Conservation (phyloP, 2,113 vertebrate genomes). For the Tricholaema leucomelas region DNA sequence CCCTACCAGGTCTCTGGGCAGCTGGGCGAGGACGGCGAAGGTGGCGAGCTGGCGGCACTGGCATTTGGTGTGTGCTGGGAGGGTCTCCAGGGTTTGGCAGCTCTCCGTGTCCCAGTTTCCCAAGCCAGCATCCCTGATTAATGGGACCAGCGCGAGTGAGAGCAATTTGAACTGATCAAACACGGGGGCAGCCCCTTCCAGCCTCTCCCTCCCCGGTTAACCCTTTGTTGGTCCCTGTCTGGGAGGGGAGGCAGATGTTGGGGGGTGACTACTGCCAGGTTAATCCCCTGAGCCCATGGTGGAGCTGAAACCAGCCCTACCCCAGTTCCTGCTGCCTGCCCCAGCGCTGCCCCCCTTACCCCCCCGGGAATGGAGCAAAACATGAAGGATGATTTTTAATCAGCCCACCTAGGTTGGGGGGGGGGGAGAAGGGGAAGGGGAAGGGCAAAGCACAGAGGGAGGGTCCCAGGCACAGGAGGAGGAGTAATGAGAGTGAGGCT, state of each 20-base stretch:
- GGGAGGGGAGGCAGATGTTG: too few relatives aligned
- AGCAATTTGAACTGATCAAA: slow-evolving; percentile 50
- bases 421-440: fast-evolving
- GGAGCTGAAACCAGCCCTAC: background rate
- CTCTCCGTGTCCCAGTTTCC: slow-evolving; percentile 95
- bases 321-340: background rate
- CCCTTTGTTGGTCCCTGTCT: background rate
- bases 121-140: slow-evolving; percentile 89
- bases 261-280: background rate
- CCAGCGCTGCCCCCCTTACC: background rate
- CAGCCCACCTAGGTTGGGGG: background rate
- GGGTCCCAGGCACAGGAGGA: background rate
- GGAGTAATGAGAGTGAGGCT: background rate
- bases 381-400: fast-evolving
- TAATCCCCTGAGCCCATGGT: fast-evolving
- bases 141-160: background rate
- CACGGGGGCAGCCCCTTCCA: background rate
- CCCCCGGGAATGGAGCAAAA: background rate
- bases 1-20: slow-evolving; percentile 92
- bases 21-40: slow-evolving; percentile 93
- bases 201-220: background rate
- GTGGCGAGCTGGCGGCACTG: slow-evolving; percentile 94
- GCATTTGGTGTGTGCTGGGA: slow-evolving; percentile 93
- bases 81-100: slow-evolving; percentile 93
- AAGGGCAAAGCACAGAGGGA: fast-evolving